Base-by-base conservation (phyloP, 1,140 invertebrate genomes). In the Drosophila fuyamai region DNA sequence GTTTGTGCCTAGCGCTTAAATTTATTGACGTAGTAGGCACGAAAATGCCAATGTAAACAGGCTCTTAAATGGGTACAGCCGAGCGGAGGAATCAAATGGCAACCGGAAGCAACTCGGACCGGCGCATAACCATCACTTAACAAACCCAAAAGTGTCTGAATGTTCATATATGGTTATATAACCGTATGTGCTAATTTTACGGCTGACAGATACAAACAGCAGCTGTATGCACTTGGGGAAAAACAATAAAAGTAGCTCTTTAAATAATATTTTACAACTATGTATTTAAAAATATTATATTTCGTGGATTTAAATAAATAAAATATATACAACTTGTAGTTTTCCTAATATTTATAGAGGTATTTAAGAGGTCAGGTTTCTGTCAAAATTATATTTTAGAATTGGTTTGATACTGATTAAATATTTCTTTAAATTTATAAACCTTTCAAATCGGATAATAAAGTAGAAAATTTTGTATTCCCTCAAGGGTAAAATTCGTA, bases 11-110 rank as follows among this genome's bases (percentile, higher is more conserved):
- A 65, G 59, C 65, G 81, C 70, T 78, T 63, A 68, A 79, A 54
- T 65, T 41, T 86, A 79, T 83, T 88, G 70, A 86, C 63, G 55
- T 47, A 82, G 79, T 72, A 68, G 83, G 83, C 82, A 82, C 68
- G 79, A 76, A 86, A 88, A 88, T 82, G 59, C 70, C 62, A 74
- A 81, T 46, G 56, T 80, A 73, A 79, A 79, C 63, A 46, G 36
- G 53, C 32, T 44, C 23, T 36, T 13, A 70, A 48, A 67, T 43
- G 27, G 50, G 43, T 59, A 76, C 57, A 50, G 51, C 38, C 72
- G 13, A 44, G 40, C 14, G 36, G 3, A 36, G 66, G 51, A 50
- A 66, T 79, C 55, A 66, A 79, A 79, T 63, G 60, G 46, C 56
- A 38, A 50, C 72, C 72, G 63, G 78, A 71, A 76, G 65, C 47